Evolutionary conservation across 2,888 invertebrate species (phyloP).

Genomic region (Drosophila histrio): DNA sequence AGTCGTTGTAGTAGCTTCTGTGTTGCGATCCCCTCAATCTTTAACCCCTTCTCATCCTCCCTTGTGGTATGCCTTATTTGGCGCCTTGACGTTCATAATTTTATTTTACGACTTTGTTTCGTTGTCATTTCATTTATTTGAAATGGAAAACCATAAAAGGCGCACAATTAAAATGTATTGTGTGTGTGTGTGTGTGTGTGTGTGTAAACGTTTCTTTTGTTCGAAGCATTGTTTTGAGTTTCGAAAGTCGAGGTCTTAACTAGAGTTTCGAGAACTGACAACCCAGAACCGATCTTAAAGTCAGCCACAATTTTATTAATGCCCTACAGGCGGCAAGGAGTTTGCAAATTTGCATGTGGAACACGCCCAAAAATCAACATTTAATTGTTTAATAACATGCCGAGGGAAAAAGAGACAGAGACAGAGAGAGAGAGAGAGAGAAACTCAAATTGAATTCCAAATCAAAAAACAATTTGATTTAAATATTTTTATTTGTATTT

Average conservation of each 20-base stretch:
- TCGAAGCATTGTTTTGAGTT: slow-evolving; percentile 52
- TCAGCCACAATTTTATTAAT: slow-evolving; percentile 26
- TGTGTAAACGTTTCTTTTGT: slow-evolving; percentile 61
- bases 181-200: slow-evolving; percentile 30
- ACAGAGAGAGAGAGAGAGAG: slow-evolving; percentile 11
- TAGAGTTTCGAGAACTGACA: slow-evolving; percentile 21
- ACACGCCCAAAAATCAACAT: slow-evolving; percentile 61
- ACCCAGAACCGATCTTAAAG: slow-evolving; percentile 31
- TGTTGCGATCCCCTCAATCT: slow-evolving; percentile 6
- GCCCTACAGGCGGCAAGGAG: slow-evolving; percentile 49
- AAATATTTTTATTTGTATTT: slow-evolving; percentile 6
- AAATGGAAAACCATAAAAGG: slow-evolving; percentile 76
- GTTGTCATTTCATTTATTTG: slow-evolving; percentile 77
- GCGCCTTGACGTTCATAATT: slow-evolving; percentile 78
- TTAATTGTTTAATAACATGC: slow-evolving; percentile 76
- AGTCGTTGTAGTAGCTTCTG: slow-evolving; percentile 70
- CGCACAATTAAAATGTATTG: slow-evolving; percentile 68
- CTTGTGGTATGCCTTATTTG: slow-evolving; percentile 63
- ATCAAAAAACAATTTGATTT: slow-evolving; percentile 30
- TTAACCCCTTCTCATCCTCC: neutral
- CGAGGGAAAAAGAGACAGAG: slow-evolving; percentile 16
- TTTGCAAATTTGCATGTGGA: slow-evolving; percentile 33
- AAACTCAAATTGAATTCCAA: slow-evolving; percentile 37
- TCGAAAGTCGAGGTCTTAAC: slow-evolving; percentile 67
- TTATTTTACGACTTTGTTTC: slow-evolving; percentile 74